Percentiles rank a stretch among this genome's conserved stretches.
Evolutionary conservation across 2,888 invertebrate genomes (phyloP).

Genomic region (Omphaloscelis lunosa): DNA sequence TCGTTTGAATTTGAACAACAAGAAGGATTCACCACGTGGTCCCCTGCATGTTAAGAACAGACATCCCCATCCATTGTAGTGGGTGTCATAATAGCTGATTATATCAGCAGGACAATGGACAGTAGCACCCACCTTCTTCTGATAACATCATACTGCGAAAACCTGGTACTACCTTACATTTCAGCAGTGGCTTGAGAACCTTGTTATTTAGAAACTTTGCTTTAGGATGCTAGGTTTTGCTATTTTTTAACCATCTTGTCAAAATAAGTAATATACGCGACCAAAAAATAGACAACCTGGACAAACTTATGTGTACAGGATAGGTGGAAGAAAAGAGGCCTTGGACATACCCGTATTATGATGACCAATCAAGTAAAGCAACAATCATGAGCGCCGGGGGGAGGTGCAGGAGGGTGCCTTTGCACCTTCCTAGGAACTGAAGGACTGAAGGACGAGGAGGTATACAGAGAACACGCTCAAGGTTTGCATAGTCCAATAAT

Average conservation of each 20-base stretch:
- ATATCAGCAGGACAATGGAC: constrained; percentile 55
- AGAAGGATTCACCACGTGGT: constrained; percentile 37
- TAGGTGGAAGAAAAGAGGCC: background rate
- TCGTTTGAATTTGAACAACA: constrained; percentile 13
- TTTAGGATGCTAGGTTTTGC: background rate
- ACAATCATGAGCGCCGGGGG: no score
- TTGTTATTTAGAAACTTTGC: background rate
- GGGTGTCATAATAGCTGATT: constrained; percentile 46
- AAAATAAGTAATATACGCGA: background rate
- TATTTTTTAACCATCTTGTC: background rate
- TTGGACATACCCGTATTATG: background rate
- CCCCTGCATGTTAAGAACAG: constrained; percentile 16
- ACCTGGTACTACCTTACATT: constrained; percentile 25
- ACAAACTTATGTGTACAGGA: background rate
- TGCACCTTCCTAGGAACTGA: background rate
- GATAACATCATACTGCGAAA: constrained; percentile 52
- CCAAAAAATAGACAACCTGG: background rate
- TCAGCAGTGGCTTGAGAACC: constrained; percentile 7
- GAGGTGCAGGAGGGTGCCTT: no score
- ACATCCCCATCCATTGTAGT: constrained; percentile 48
- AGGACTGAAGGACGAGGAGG: background rate
- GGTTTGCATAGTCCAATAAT: background rate
- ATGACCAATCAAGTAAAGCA: background rate
- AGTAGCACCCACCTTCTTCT: constrained; percentile 55
- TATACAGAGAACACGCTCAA: background rate